phyloP scores from a whole-genome alignment of 2,113 vertebrate genomes.

The Mormoops blainvillei region DNA sequence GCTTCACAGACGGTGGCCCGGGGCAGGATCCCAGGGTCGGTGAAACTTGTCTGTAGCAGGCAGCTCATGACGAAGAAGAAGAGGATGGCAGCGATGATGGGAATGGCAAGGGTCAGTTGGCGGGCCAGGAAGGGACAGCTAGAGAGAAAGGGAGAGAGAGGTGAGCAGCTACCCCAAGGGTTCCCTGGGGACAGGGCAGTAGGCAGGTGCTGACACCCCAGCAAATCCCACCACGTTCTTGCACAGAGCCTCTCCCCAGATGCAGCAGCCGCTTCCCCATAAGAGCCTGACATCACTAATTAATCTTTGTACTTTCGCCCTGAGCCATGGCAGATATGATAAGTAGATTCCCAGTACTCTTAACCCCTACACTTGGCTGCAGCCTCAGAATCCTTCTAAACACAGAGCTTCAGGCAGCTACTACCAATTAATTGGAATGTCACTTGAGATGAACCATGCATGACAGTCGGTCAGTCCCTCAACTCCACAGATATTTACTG shows the following conservation, averaged over 20 bases:
- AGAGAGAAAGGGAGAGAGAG: conserved; percentile 38
- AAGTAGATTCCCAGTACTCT: not conserved
- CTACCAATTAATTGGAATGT: not conserved
- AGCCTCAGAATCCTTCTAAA: not conserved
- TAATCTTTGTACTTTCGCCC: not conserved
- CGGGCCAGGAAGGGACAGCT: conserved; percentile 94
- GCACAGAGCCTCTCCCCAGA: not conserved
- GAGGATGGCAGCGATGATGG: conserved; percentile 90
- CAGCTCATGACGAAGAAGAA: conserved; percentile 92
- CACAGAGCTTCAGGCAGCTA: not conserved
- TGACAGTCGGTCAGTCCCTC: not conserved
- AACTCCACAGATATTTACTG: not conserved
- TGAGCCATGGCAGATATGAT: not conserved
- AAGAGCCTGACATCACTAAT: not conserved
- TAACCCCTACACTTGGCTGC: not conserved
- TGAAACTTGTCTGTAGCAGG: conserved; percentile 94
- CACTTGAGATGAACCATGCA: not conserved
- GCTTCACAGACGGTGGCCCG: conserved; percentile 94
- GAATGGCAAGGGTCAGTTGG: conserved; percentile 91
- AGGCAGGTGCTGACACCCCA: not conserved
- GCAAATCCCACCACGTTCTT: not conserved
- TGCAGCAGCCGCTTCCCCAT: not conserved
- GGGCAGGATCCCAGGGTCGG: conserved; percentile 94
- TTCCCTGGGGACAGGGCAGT: not conserved
- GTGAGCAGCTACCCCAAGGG: not conserved